Evolutionary conservation across 2,797 vertebrate genomes (phyloP).

Genomic region (Bufotes viridis): DNA sequence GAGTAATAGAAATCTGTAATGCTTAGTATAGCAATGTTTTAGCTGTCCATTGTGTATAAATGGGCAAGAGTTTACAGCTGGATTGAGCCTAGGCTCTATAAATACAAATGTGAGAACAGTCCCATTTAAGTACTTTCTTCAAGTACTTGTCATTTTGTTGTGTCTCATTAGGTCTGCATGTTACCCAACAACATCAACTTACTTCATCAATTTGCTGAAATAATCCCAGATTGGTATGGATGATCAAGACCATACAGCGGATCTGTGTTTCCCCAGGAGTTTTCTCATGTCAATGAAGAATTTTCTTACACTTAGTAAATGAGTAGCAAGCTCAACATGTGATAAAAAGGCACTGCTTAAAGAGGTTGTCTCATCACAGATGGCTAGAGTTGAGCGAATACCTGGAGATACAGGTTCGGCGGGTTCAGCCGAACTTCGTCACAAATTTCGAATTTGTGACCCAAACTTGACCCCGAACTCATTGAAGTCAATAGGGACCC

Average conservation of each 20-base stretch:
- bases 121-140: neutral
- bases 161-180: neutral
- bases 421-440: no score
- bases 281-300: no score
- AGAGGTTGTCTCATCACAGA: no score
- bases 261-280: neutral
- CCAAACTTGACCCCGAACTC: no score
- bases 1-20: neutral
- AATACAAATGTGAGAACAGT: neutral
- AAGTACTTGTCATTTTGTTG: neutral
- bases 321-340: neutral
- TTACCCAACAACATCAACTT: neutral
- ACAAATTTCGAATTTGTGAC: no score
- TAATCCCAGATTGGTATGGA: neutral
- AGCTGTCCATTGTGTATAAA: slow-evolving; percentile 1
- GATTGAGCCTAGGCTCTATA: neutral
- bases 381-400: no score
- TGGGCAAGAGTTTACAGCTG: neutral
- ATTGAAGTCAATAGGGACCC: no score
- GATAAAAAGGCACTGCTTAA: neutral
- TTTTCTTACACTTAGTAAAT: neutral
- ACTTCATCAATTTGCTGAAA: neutral
- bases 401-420: no score
- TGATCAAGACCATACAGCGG: neutral
- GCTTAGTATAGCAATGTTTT: neutral